A percentile compares a stretch with the other conserved stretches of the same genome.
These are phyloP conservation scores for Cephalopholis sonnerati DNA, from an alignment of 2,113 vertebrate species.

Conservation along the genomic window DNA sequence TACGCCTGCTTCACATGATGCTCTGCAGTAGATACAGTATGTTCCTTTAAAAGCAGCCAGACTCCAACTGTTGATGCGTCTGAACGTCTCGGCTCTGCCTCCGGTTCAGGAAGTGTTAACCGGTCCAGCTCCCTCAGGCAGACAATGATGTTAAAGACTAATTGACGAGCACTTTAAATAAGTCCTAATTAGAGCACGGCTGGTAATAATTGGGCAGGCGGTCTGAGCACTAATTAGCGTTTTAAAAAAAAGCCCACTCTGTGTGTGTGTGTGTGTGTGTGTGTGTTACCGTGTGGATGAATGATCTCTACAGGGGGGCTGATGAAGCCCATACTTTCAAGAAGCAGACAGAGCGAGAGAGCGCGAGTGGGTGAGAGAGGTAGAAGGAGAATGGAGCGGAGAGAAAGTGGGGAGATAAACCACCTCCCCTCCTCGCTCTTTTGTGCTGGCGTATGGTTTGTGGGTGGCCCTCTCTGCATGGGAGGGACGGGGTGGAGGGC, in stretches of 20 bases:
- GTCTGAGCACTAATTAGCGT: slow-evolving; percentile 92
- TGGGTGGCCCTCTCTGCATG: slow-evolving; percentile 90
- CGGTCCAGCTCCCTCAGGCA: slow-evolving; percentile 66
- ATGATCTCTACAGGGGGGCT: slow-evolving; percentile 88
- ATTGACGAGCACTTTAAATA: slow-evolving; percentile 90
- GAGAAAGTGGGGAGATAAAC: slow-evolving; percentile 62
- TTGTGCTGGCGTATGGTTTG: slow-evolving; percentile 87
- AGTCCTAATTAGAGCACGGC: slow-evolving; percentile 92
- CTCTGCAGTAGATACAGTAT: neutral
- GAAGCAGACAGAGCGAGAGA: slow-evolving; percentile 64
- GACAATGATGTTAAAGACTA: slow-evolving; percentile 87
- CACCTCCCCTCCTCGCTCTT: slow-evolving; percentile 75
- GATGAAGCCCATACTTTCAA: slow-evolving; percentile 88
- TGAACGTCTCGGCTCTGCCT: slow-evolving; percentile 14
- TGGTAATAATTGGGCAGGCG: slow-evolving; percentile 90
- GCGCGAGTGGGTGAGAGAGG: slow-evolving; percentile 36
- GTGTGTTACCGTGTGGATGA: slow-evolving; percentile 83
- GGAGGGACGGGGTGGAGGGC: slow-evolving; percentile 79
- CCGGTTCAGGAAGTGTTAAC: slow-evolving; percentile 61
- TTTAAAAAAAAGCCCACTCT: slow-evolving; percentile 71
- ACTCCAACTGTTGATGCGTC: slow-evolving; percentile 17
- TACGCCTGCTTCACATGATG: neutral
- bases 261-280: slow-evolving; percentile 82
- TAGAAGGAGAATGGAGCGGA: slow-evolving; percentile 51
- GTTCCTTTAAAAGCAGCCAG: neutral